phyloP scores from a whole-genome alignment of 1,140 invertebrate species.

The Drosophila neocordata region DNA sequence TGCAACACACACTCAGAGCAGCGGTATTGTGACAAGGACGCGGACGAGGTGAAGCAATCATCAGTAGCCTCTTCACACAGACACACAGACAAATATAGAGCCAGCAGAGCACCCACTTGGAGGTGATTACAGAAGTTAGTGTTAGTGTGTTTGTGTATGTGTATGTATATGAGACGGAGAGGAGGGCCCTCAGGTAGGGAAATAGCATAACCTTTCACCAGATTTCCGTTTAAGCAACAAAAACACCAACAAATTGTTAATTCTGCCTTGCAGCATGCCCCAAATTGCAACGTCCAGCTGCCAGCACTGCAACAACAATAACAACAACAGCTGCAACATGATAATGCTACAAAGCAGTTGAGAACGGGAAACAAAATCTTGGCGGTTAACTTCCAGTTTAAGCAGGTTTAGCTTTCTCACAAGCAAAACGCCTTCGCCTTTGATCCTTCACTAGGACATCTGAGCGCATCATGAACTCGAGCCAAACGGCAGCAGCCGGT shows the following conservation, averaged over 20 bases:
- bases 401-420: constrained; percentile 14
- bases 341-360: constrained; percentile 43
- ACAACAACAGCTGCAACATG: constrained; percentile 23
- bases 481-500: constrained; percentile 68
- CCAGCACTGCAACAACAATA: constrained; percentile 43
- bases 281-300: constrained; percentile 53
- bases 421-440: constrained; percentile 18
- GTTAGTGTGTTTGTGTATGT: constrained; percentile 29
- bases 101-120: constrained; percentile 64
- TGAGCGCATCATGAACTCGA: constrained; percentile 69
- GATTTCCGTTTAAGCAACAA: constrained; percentile 19
- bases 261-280: constrained; percentile 62
- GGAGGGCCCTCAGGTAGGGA: constrained; percentile 10
- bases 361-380: not conserved
- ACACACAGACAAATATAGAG: constrained; percentile 14
- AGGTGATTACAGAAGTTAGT: constrained; percentile 62
- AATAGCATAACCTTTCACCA: constrained; percentile 13
- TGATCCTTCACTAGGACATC: not conserved
- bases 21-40: constrained; percentile 27
- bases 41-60: constrained; percentile 47
- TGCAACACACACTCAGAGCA: constrained; percentile 54
- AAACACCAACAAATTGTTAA: constrained; percentile 40
- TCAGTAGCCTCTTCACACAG: constrained; percentile 5
- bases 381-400: constrained; percentile 21
- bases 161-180: constrained; percentile 22